Conservation (phyloP, 2,113 vertebrate species). For the Ginglymostoma cirratum region DNA sequence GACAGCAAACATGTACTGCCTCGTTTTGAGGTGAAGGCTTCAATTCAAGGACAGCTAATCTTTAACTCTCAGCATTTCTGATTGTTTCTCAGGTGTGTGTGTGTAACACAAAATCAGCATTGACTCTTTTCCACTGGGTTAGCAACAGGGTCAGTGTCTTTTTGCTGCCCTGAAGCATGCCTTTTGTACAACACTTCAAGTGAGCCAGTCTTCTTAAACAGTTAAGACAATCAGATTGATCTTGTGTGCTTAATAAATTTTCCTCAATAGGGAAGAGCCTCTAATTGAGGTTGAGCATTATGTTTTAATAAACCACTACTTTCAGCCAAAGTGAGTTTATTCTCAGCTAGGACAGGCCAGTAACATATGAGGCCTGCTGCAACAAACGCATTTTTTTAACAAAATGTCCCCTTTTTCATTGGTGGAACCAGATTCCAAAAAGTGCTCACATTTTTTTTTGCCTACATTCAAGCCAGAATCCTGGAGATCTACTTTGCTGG, state of each 20-base stretch:
- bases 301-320: background rate
- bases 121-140: background rate
- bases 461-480: background rate
- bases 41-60: background rate
- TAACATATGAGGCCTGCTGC: background rate
- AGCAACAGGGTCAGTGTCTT: background rate
- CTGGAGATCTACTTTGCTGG: background rate
- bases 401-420: background rate
- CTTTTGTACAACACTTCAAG: background rate
- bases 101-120: background rate
- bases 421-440: background rate
- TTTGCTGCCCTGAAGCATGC: background rate
- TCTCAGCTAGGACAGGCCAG: background rate
- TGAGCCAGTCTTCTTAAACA: background rate
- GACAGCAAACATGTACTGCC: background rate
- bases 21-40: too few species aligned
- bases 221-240: background rate
- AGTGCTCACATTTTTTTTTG: background rate
- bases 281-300: background rate
- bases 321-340: background rate
- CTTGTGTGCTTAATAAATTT: background rate
- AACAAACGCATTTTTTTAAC: background rate
- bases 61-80: background rate
- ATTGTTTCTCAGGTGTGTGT: background rate
- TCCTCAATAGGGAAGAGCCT: background rate